Evolutionary conservation across 2,888 invertebrate species (phyloP).

Genomic region (Cyclophora albipunctata): DNA sequence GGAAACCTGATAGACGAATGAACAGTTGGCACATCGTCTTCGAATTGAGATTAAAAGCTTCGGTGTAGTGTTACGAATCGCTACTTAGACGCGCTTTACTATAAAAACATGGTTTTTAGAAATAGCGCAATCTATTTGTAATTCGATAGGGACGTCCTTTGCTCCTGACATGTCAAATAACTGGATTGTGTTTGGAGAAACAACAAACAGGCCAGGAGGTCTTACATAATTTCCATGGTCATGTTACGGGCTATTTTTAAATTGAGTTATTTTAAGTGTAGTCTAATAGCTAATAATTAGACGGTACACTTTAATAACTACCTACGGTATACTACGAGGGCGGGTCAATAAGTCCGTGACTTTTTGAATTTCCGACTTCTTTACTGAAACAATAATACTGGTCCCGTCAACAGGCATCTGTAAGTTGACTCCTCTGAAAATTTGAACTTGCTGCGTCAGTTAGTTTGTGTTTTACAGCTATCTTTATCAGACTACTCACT

Average conservation of each 20-base stretch:
- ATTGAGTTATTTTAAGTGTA: not conserved
- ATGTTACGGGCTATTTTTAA: not conserved
- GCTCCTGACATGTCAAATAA: constrained; percentile 65
- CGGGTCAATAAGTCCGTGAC: too few species aligned
- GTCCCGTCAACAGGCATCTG: too few species aligned
- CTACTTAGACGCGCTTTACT: constrained; percentile 66
- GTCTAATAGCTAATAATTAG: too few species aligned
- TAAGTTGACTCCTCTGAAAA: too few species aligned
- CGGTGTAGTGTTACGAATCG: constrained; percentile 56
- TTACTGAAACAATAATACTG: too few species aligned
- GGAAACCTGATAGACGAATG: too few species aligned
- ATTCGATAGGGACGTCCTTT: constrained; percentile 56
- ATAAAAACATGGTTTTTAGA: constrained; percentile 72
- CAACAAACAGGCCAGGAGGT: constrained; percentile 42
- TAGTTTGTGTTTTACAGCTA: too few species aligned
- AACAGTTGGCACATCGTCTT: constrained; percentile 58
- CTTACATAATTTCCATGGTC: not conserved
- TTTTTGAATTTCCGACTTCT: too few species aligned
- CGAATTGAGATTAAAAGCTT: constrained; percentile 35
- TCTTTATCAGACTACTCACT: too few species aligned
- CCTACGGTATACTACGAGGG: too few species aligned
- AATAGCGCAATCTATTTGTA: constrained; percentile 59
- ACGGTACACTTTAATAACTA: too few species aligned
- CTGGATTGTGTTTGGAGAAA: constrained; percentile 63
- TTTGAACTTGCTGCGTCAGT: too few species aligned